Base-by-base conservation (phyloP, 2,113 vertebrate species). In the Gallinago paraguaiae region DNA sequence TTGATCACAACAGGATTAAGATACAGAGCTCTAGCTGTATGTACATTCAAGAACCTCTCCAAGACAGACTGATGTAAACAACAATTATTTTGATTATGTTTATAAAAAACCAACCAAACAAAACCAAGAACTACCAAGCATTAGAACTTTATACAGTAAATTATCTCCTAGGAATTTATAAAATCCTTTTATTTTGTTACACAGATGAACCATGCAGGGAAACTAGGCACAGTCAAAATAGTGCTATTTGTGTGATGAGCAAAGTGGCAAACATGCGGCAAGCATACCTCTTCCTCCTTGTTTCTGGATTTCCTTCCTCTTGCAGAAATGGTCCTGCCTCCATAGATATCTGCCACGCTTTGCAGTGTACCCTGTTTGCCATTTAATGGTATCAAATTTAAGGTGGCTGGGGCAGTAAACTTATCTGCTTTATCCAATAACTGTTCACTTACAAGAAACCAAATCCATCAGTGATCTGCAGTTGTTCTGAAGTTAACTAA, bases 211-310 rank as follows among this genome's bases (percentile, higher is more conserved):
- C 97, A 98, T 97, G 98, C 98, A 98, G 57, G 93, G 89, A 97
- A 96, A 96, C 39, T 20, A 92, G 90, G 92, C 75, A 92, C 75
- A 96, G 35, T 54, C 93, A 96, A 91, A 97, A 91, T 10, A 45
- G 39, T 54, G 81, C 88, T 84, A 72, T 79, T 77, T 86, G 59
- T 91, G 90, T 95, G 95, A 96, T 45, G 71, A 97, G 51, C 18
- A 20, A 97, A 96, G 96, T 76, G 94, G 96, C 95, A 97, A 98
- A 95, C 98, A 98, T 98, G 98, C 97, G 35, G 97, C 91, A 98
- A 97, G 98, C 99, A 95, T 99, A 99, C 99, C 99, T 99, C 99
- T 98, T 99, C 99, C 97, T 99, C 99, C 97, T 98, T 98, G 99
- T 99, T 99, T 98, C 98, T 98, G 93, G 99, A 97, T 97, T 98